phyloP scores from a whole-genome alignment of 2,888 invertebrate species.

The Zygogramma bicolorata region DNA sequence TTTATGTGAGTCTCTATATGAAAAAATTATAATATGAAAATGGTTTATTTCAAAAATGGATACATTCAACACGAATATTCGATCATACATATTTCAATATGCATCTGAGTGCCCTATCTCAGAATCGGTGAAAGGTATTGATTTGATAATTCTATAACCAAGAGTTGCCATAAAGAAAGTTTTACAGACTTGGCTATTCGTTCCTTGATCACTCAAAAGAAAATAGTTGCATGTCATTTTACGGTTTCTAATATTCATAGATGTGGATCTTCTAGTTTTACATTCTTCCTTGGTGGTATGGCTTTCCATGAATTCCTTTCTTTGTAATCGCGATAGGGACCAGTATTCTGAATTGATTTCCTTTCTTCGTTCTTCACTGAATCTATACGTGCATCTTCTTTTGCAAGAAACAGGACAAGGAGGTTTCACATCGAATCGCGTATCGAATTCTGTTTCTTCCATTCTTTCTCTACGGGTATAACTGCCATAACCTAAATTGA shows the following conservation, averaged over 20 bases:
- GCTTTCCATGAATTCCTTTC: not conserved
- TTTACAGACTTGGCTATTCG: not conserved
- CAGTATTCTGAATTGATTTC: slow-evolving; percentile 1
- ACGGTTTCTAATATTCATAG: slow-evolving; percentile 1
- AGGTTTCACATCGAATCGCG: not conserved
- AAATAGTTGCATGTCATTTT: not conserved
- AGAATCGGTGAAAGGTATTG: not conserved
- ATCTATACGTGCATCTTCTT: not conserved
- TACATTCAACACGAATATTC: too few relatives aligned
- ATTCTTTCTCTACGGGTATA: too few relatives aligned
- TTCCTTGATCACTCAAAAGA: not conserved
- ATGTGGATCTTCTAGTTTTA: not conserved
- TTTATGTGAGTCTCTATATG: too few relatives aligned
- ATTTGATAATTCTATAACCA: not conserved
- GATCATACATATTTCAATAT: not conserved
- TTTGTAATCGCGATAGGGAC: not conserved
- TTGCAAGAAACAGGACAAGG: not conserved
- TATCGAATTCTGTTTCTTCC: not conserved
- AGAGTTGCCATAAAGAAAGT: not conserved
- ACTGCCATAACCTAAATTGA: not conserved
- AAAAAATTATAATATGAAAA: too few relatives aligned
- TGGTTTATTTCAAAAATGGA: too few relatives aligned
- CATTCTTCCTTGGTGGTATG: slow-evolving; percentile 4
- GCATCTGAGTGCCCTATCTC: not conserved
- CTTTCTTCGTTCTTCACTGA: slow-evolving; percentile 4